These are phyloP conservation scores for Pharmacophagus antenor DNA, from an alignment of 2,888 invertebrate genomes.

Conservation along the genomic window DNA sequence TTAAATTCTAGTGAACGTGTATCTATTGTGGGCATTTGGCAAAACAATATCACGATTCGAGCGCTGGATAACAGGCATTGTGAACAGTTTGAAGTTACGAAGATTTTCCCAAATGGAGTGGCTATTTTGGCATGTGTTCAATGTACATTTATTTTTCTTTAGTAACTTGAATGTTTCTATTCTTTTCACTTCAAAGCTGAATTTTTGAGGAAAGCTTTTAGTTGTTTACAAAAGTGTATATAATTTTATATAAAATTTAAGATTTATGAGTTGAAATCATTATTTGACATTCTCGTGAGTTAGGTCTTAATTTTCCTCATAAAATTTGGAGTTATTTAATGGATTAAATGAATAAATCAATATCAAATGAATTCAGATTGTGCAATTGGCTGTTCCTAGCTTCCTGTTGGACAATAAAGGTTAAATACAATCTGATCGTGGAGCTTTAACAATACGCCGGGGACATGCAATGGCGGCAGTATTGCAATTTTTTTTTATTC, in stretches of 20 bases:
- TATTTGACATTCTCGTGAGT: not conserved
- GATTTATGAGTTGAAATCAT: not conserved
- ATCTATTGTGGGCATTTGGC: conserved; percentile 32
- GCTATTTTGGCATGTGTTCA: not conserved
- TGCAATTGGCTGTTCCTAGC: conserved; percentile 30
- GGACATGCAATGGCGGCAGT: conserved; percentile 43
- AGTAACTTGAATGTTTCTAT: no score
- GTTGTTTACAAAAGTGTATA: no score
- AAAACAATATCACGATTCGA: conserved; percentile 38
- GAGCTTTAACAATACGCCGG: conserved; percentile 55
- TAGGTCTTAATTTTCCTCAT: not conserved
- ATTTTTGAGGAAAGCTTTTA: no score
- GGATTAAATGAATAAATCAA: not conserved
- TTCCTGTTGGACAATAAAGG: conserved; percentile 56
- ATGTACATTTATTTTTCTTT: no score
- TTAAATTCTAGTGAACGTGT: conserved; percentile 19
- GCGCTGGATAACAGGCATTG: conserved; percentile 46
- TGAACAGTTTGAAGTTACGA: conserved; percentile 39
- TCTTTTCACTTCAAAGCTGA: no score
- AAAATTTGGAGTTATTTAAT: not conserved
- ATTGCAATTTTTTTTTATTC: conserved; percentile 38
- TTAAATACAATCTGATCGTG: conserved; percentile 64
- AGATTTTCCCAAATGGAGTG: not conserved
- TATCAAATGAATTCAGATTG: not conserved
- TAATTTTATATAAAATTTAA: no score